phyloP scores from a whole-genome alignment of 2,888 invertebrate genomes.

The Dichetophora obliterata region DNA sequence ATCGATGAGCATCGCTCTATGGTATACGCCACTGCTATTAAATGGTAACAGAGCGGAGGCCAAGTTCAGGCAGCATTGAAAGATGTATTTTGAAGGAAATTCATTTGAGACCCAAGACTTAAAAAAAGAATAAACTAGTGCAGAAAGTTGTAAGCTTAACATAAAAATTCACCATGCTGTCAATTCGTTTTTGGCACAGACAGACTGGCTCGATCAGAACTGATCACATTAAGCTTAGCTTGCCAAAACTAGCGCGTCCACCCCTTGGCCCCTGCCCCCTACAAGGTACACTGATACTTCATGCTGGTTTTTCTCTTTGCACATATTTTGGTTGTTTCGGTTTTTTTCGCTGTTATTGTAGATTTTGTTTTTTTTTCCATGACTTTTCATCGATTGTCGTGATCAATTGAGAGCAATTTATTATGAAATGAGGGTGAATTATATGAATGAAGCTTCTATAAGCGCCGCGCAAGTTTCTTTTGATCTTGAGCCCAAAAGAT shows the following conservation, averaged over 20 bases:
- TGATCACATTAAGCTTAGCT: conserved; percentile 7
- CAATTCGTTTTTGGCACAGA: no score
- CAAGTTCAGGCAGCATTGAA: not conserved
- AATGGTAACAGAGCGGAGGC: not conserved
- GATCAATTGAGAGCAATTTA: conserved; percentile 72
- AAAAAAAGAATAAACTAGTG: not conserved
- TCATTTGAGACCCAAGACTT: not conserved
- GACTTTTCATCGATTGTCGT: conserved; percentile 49
- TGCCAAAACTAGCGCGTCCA: conserved; percentile 4
- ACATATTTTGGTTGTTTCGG: not conserved
- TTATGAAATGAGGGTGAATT: conserved; percentile 71
- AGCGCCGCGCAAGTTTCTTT: conserved; percentile 61
- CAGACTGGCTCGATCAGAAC: not conserved
- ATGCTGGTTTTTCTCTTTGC: not conserved
- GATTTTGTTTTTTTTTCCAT: conserved; percentile 2
- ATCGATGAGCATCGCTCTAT: conserved; percentile 15
- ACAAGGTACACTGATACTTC: not conserved
- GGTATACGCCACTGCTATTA: not conserved
- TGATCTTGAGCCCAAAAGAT: conserved; percentile 55
- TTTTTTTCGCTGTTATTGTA: not conserved
- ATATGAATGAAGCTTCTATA: conserved; percentile 60
- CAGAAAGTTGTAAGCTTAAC: not conserved
- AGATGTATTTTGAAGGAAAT: conserved; percentile 10
- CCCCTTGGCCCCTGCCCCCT: not conserved
- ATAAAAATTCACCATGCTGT: no score